Conservation (phyloP, 2,888 invertebrate species). For the Pristionchus mayeri region DNA sequence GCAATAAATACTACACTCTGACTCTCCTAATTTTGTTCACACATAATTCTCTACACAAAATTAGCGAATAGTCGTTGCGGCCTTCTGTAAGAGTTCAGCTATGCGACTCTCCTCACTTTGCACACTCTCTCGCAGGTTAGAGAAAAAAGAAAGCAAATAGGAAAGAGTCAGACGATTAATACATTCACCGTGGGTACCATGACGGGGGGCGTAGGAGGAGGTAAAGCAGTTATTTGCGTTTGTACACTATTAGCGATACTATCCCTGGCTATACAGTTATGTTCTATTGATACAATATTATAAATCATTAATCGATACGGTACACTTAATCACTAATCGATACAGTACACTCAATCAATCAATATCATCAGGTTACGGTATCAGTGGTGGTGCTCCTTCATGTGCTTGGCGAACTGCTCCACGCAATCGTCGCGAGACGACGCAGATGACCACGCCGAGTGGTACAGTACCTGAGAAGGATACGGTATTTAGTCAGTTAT, state of each 20-base stretch:
- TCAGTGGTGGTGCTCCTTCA: constrained; percentile 59
- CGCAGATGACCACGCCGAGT: constrained; percentile 77
- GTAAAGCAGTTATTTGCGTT: constrained; percentile 1
- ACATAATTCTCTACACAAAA: too few species aligned
- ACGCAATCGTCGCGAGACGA: constrained; percentile 77
- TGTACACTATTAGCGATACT: not conserved
- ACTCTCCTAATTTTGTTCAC: too few species aligned
- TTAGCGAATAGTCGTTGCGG: too few species aligned
- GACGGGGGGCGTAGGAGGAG: constrained; percentile 25
- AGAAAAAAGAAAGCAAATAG: too few species aligned
- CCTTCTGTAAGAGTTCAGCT: too few species aligned
- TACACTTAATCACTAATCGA: too few species aligned
- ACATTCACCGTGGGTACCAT: constrained; percentile 18
- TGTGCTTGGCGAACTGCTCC: constrained; percentile 64
- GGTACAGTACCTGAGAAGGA: constrained; percentile 77
- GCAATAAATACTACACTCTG: constrained; percentile 8
- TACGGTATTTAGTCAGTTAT: constrained; percentile 37
- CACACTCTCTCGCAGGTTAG: too few species aligned
- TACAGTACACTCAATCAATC: not conserved
- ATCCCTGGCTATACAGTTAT: not conserved
- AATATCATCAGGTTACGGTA: not conserved
- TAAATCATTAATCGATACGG: not conserved
- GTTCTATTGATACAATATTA: not conserved
- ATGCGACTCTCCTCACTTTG: too few species aligned
- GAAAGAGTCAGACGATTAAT: too few species aligned